Evolutionary conservation across 2,797 vertebrate species (phyloP).

Genomic region (Enteromius anoplus): DNA sequence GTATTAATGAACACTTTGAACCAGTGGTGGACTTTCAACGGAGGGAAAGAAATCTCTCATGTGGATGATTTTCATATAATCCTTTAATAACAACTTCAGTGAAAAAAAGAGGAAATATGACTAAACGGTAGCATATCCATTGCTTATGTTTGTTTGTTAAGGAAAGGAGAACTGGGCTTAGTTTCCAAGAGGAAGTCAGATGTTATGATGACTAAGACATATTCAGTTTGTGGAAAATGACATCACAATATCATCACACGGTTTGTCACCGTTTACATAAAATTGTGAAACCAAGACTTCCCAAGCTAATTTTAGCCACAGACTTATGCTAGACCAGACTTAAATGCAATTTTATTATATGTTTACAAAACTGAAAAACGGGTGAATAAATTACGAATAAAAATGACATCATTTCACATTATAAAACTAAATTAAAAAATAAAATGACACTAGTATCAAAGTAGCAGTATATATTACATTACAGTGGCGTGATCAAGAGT

Average conservation of each 20-base stretch:
- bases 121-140: not conserved
- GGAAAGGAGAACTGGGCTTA: conserved; percentile 4
- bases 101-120: conserved; percentile 8
- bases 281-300: not conserved
- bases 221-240: conserved; percentile 16
- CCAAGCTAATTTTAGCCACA: not conserved
- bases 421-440: not conserved
- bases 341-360: not conserved
- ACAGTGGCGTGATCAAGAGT: not conserved
- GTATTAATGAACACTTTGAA: not conserved
- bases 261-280: not conserved
- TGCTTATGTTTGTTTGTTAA: conserved; percentile 3
- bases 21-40: not conserved
- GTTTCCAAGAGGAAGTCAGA: conserved; percentile 18
- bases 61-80: not conserved
- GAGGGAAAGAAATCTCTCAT: not conserved
- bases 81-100: not conserved
- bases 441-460: not conserved
- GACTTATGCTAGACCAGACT: not conserved
- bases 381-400: not conserved
- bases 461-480: not conserved
- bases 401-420: not conserved
- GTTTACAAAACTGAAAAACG: not conserved
- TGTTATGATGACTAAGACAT: not conserved
- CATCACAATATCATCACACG: not conserved